Conservation (phyloP, 2,113 vertebrate genomes). For the Bujurquina vittata region DNA sequence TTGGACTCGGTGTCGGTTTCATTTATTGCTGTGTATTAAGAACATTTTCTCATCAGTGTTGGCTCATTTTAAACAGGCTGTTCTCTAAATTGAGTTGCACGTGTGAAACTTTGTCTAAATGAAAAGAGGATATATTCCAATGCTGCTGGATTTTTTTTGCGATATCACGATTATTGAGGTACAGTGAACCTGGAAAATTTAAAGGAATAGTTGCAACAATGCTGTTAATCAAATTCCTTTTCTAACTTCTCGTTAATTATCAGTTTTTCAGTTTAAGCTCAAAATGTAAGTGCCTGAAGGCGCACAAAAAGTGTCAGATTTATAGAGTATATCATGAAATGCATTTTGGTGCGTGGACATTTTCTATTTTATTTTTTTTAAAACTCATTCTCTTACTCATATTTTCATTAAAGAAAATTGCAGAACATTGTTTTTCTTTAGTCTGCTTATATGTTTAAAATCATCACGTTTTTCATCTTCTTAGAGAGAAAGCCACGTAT, state of each 20-base stretch:
- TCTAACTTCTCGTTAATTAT: neutral
- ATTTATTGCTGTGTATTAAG: neutral
- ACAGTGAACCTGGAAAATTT: neutral
- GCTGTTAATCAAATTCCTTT: neutral
- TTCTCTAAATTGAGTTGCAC: neutral
- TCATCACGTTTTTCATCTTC: neutral
- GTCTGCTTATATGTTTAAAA: neutral
- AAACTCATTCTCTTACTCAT: no score
- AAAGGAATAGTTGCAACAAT: neutral
- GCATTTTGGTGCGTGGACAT: neutral
- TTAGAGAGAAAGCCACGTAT: accelerated
- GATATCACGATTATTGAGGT: neutral
- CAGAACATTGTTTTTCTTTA: neutral
- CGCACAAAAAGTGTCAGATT: no score
- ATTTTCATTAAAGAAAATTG: neutral
- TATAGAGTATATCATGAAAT: no score
- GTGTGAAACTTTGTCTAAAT: neutral
- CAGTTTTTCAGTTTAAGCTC: neutral
- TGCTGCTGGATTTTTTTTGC: no score
- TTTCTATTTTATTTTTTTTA: no score
- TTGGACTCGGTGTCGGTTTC: neutral
- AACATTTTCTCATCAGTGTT: neutral
- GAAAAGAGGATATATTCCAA: neutral
- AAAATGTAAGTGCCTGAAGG: no score
- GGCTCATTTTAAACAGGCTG: neutral